These are phyloP conservation scores for Gobio occitaniae DNA, from an alignment of 2,797 vertebrate genomes.

Conservation along the genomic window DNA sequence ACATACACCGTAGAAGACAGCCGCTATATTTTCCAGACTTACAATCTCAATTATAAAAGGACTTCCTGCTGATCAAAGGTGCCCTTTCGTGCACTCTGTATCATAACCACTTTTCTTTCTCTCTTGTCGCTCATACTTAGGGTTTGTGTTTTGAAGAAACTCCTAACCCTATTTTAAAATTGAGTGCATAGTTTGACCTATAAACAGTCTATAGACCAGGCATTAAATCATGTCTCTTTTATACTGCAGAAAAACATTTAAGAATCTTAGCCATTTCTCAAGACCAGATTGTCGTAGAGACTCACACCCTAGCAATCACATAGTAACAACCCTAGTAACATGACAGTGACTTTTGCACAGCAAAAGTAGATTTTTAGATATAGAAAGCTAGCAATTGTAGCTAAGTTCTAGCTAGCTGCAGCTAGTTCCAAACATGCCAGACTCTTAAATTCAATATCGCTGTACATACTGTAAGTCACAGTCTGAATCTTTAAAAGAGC, in stretches of 20 bases:
- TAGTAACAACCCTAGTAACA: no score
- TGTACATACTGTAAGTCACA: no score
- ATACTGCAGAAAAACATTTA: neutral
- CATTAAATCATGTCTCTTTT: neutral
- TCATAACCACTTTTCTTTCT: neutral
- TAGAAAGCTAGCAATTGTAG: no score
- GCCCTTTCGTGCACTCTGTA: neutral
- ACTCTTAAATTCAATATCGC: neutral
- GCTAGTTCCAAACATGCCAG: neutral
- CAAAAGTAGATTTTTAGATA: no score
- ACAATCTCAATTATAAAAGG: conserved; percentile 1
- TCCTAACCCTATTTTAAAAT: neutral
- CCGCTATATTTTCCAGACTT: conserved; percentile 13
- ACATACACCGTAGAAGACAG: conserved; percentile 23
- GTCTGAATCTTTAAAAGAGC: neutral
- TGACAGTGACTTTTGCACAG: neutral
- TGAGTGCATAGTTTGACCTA: neutral
- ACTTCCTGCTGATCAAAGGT: conserved; percentile 13
- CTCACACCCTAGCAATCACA: neutral
- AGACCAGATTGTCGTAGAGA: neutral
- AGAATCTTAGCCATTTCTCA: neutral
- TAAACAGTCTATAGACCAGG: neutral
- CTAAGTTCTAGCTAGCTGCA: neutral
- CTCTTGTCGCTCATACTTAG: neutral
- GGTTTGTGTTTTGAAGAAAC: neutral